Base-by-base conservation (phyloP, 2,113 vertebrate genomes). In the Sminthopsis crassicaudata region DNA sequence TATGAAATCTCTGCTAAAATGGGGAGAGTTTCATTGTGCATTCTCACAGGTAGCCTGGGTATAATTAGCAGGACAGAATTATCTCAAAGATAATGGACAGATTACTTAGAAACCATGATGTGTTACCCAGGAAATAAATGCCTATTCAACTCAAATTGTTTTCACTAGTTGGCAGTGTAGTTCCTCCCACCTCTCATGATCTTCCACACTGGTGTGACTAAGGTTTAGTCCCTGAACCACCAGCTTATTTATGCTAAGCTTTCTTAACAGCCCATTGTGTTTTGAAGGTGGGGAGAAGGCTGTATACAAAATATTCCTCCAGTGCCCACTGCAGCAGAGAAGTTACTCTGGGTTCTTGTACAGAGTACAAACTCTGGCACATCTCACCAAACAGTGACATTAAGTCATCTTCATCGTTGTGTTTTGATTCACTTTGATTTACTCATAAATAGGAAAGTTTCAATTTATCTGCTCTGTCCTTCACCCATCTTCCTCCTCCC, bases 181-280 rank as follows among this genome's bases (percentile, higher is more conserved):
- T 90, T 53, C 50, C 8, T 0, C 91, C 54, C 84, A 50, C 53
- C 54, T 96, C 54, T 91, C 92, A 52, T 94, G 93, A 93, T 46
- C 12, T 46, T 92, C 46, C 30, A 4, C 94, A 51, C 23, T 8
- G 53, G 53, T 54, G 53, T 25, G 23, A 54, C 53, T 51, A 51
- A 51, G 8, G 9, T 9, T 51, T 11, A 51, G 50, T 51, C 50
- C 23, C 7, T 54, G 22, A 23, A 54, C 53, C 53, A 54, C 53
- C 53, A 24, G 9, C 22, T 54, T 54, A 54, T 5, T 24, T 24
- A 23, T 24, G 23, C 53, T 23, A 5, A 54, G 53, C 53, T 25
- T 25, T 54, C 53, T 54, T 24, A 54, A 54, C 5, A 25, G 53
- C 24, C 23, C 24, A 24, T 54, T 54, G 24, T 54, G 53, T 8